Evolutionary conservation across 2,113 vertebrate genomes (phyloP).

Genomic region (Megaceryle maxima): DNA sequence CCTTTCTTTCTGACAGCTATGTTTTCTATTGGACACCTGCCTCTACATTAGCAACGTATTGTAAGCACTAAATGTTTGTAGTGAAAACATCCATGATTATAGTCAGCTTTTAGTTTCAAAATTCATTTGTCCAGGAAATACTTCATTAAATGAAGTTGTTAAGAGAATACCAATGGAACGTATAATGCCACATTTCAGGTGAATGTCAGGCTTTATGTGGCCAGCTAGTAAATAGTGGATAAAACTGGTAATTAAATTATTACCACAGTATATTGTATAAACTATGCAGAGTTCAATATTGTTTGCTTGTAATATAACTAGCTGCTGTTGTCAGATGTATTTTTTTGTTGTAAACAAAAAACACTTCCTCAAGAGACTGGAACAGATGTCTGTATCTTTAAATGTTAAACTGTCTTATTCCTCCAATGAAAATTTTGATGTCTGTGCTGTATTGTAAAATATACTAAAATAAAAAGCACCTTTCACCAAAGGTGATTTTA

Average conservation of each 20-base stretch:
- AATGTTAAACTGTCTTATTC: slow-evolving; percentile 78
- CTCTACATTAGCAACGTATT: slow-evolving; percentile 90
- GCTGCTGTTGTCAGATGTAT: slow-evolving; percentile 92
- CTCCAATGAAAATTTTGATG: slow-evolving; percentile 72
- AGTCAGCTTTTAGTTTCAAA: slow-evolving; percentile 73
- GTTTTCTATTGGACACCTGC: slow-evolving; percentile 82
- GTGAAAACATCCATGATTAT: slow-evolving; percentile 76
- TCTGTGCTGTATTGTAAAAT: slow-evolving; percentile 81
- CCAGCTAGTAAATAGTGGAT: slow-evolving; percentile 87
- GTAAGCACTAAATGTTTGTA: slow-evolving; percentile 82
- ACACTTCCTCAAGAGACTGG: slow-evolving; percentile 84
- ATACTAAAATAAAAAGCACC: slow-evolving; percentile 72
- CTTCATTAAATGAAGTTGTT: slow-evolving; percentile 76
- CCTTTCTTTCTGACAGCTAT: slow-evolving; percentile 75
- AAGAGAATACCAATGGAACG: slow-evolving; percentile 71
- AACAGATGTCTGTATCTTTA: slow-evolving; percentile 79
- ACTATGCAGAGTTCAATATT: slow-evolving; percentile 93
- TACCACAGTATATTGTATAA: slow-evolving; percentile 92
- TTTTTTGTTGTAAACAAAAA: slow-evolving; percentile 89
- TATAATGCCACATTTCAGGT: slow-evolving; percentile 85
- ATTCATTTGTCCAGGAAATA: slow-evolving; percentile 71
- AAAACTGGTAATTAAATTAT: slow-evolving; percentile 87
- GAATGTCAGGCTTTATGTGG: slow-evolving; percentile 96
- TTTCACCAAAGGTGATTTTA: slow-evolving; percentile 78
- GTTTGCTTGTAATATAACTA: slow-evolving; percentile 94